Evolutionary conservation across 2,888 invertebrate species (phyloP).

Genomic region (Griposia aprilina): DNA sequence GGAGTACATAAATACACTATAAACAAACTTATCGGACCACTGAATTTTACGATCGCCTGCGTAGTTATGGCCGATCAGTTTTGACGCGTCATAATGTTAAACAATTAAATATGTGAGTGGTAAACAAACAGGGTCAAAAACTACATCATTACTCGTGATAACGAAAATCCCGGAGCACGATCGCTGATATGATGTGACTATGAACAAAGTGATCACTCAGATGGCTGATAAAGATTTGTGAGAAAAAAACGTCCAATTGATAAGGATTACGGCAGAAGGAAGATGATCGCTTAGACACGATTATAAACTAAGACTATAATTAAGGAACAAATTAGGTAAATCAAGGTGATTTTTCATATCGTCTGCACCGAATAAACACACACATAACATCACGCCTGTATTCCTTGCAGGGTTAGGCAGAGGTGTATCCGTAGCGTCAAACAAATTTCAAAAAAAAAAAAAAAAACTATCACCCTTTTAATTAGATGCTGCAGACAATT

Average conservation of each 20-base stretch:
- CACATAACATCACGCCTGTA: neutral
- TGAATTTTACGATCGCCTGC: conserved; percentile 70
- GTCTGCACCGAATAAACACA: neutral
- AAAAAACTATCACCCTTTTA: too few species aligned
- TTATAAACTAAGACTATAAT: neutral
- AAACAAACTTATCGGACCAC: conserved; percentile 77
- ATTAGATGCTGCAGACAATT: neutral
- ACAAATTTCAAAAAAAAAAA: neutral
- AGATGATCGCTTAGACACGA: neutral
- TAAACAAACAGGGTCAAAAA: conserved; percentile 25
- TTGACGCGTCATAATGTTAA: conserved; percentile 60
- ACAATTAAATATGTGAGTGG: conserved; percentile 44
- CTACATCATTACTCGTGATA: conserved; percentile 12
- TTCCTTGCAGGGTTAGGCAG: neutral
- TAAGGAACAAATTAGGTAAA: too few species aligned
- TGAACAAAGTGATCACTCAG: neutral
- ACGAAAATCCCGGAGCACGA: conserved; percentile 1
- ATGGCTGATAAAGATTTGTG: neutral
- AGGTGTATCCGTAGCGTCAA: neutral
- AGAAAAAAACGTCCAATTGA: neutral
- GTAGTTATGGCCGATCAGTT: conserved; percentile 63
- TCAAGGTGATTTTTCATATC: neutral
- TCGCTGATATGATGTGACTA: neutral
- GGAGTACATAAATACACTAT: conserved; percentile 72
- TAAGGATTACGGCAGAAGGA: neutral